These are phyloP conservation scores for Fundulus diaphanus DNA, from an alignment of 2,797 vertebrate genomes.

Conservation along the genomic window DNA sequence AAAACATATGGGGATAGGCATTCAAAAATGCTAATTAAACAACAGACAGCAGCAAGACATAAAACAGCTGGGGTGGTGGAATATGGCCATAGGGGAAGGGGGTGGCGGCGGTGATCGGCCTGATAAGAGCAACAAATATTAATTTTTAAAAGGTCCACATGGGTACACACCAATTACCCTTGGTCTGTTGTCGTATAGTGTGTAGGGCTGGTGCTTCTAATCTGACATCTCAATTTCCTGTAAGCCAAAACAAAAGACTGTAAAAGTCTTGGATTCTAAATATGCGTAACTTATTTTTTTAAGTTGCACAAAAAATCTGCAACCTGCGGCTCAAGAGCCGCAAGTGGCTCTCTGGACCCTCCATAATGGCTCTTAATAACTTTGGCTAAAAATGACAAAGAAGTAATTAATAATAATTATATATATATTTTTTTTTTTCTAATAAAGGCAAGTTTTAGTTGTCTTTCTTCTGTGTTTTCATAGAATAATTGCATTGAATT, in stretches of 20 bases:
- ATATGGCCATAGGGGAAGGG: background rate
- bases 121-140: slow-evolving; percentile 54
- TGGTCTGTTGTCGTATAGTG: slow-evolving; percentile 2
- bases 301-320: background rate
- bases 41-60: background rate
- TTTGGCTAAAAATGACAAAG: background rate
- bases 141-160: slow-evolving; percentile 35
- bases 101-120: background rate
- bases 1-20: background rate
- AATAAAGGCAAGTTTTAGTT: background rate
- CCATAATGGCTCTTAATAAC: background rate
- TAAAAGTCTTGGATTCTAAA: background rate
- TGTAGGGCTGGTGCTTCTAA: background rate
- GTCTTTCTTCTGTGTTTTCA: background rate
- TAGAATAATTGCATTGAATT: background rate
- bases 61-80: background rate
- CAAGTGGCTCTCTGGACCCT: background rate
- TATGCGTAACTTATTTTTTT: background rate
- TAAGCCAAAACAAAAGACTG: background rate
- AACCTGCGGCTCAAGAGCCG: background rate
- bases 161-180: slow-evolving; percentile 24
- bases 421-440: background rate
- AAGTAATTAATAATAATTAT: background rate
- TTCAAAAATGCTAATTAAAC: background rate
- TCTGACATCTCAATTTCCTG: background rate